These are phyloP conservation scores for Trichonephila clavipes DNA, from an alignment of 1,140 invertebrate species.

Conservation along the genomic window DNA sequence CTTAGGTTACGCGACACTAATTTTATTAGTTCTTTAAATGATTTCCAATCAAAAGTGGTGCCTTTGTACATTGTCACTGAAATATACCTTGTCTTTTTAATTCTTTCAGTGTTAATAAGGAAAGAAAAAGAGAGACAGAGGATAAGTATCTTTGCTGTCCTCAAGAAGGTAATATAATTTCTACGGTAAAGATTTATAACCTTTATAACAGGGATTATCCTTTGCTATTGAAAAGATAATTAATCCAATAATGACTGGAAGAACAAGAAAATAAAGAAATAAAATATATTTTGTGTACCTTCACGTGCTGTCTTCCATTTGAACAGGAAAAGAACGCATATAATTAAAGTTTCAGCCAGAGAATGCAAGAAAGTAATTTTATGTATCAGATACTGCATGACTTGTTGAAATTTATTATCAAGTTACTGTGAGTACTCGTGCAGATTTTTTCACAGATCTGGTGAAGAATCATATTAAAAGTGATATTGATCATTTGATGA, in stretches of 20 bases:
- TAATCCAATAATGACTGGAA: conserved; percentile 29
- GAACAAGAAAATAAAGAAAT: background rate
- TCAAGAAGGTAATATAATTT: background rate
- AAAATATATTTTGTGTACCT: background rate
- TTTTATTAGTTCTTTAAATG: background rate
- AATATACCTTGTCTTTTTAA: background rate
- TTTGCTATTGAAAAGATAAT: conserved; percentile 23
- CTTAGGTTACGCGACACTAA: background rate
- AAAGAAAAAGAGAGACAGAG: background rate
- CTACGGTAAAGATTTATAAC: background rate
- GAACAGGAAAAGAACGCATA: no score
- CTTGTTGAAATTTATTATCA: conserved; percentile 9
- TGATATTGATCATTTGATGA: background rate
- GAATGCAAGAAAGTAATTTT: conserved; percentile 32
- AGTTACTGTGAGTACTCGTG: background rate
- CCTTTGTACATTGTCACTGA: background rate
- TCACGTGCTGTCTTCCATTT: background rate
- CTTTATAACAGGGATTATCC: conserved; percentile 11
- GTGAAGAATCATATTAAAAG: background rate
- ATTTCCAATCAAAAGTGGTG: background rate
- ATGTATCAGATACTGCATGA: background rate
- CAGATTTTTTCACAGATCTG: background rate
- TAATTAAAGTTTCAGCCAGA: conserved; percentile 15
- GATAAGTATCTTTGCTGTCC: background rate
- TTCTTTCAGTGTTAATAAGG: background rate